Conservation (phyloP, 2,113 vertebrate genomes). For the Erpornis zantholeuca region DNA sequence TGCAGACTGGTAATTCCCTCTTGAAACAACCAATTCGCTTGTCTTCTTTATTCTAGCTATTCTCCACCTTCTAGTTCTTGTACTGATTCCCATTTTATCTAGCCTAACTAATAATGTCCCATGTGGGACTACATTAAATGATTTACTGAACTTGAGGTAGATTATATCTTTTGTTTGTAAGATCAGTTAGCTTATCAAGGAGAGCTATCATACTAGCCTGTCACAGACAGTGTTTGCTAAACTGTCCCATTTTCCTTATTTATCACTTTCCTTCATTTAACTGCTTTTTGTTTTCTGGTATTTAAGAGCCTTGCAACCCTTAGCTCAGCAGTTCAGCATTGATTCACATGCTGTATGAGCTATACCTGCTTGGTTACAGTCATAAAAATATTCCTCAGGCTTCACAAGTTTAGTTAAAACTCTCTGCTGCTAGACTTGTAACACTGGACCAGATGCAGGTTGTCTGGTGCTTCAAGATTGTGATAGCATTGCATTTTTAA, state of each 20-base stretch:
- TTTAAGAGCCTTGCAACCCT: not conserved
- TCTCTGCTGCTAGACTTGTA: not conserved
- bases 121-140: constrained; percentile 2
- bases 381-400: not conserved
- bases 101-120: constrained; percentile 17
- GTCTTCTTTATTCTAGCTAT: not conserved
- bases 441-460: not conserved
- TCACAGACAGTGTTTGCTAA: not conserved
- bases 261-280: not conserved
- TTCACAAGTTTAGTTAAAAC: not conserved
- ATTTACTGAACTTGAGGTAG: constrained; percentile 25
- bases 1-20: not conserved
- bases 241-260: not conserved
- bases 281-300: not conserved
- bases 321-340: not conserved
- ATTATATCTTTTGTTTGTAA: constrained; percentile 27
- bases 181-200: not conserved
- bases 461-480: not conserved
- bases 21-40: not conserved
- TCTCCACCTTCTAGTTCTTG: not conserved
- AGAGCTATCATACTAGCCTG: not conserved
- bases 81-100: constrained; percentile 5
- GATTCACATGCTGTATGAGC: not conserved
- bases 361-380: not conserved
- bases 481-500: not conserved